Evolutionary conservation across 2,113 vertebrate genomes (phyloP), one percentile per base, ranked within the genome.

Genomic region (Oceanites oceanicus): DNA sequence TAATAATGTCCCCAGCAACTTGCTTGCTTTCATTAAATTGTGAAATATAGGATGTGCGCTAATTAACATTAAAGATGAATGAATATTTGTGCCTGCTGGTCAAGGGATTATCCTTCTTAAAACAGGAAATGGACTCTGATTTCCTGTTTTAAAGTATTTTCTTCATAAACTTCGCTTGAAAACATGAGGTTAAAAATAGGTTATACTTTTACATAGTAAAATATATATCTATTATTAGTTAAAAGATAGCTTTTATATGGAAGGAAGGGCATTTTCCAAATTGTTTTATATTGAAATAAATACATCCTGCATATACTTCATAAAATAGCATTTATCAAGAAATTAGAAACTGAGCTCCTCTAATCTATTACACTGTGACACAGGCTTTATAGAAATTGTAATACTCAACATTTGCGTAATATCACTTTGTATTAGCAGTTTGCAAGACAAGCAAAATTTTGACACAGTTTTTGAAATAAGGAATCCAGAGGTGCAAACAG

Each of bases 31-130:
- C 14, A 11, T 89, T 92, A 79, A 92, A 71, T 82, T 92, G 40
- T 72, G 53, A 91, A 87, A 82, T 83, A 53, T 52, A 86, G 81
- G 55, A 91, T 91, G 53, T 77, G 20, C 7, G 15, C 74, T 92
- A 96, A 95, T 94, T 88, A 92, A 83, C 80, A 49, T 94, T 71
- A 56, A 89, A 90, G 77, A 87, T 45, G 38, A 75, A 83, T 11
- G 38, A 92, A 59, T 96, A 96, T 95, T 96, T 97, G 59, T 94
- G 74, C 74, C 67, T 94, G 76, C 89, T 95, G 92, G 91, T 95
- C 95, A 95, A 88, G 36, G 77, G 86, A 91, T 95, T 97, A 94
- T 95, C 84, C 52, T 90, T 97, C 63, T 96, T 94, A 94, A 94
- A 94, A 94, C 86, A 94, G 95, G 96, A 97, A 96, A 94, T 74